Evolutionary conservation across 2,113 vertebrate species (phyloP), one percentile per base, ranked within the genome.

Genomic region (Hydrochoerus hydrochaeris): DNA sequence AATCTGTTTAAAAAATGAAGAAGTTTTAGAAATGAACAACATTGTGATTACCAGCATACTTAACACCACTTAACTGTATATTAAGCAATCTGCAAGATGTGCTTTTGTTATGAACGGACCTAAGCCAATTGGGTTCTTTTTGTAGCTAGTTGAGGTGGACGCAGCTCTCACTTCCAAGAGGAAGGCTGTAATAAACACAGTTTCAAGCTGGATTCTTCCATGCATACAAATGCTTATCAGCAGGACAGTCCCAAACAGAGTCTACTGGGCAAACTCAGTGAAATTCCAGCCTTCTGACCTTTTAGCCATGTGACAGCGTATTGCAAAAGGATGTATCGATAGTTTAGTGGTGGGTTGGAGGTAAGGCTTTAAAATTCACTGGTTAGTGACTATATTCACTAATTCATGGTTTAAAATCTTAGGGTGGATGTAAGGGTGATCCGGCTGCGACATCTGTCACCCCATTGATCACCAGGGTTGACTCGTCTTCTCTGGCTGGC

Each of bases 161-260:
- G 17, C n/a, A n/a, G n/a, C 8, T 81, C 57, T 83, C 75, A 58
- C 49, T 32, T 58, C 44, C 57, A 4, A 32, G 26, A 9, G 63
- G 35, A 46, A 35, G 35, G 71, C 71, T 46, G 83, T 49, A 88
- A 65, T 57, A 71, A 90, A 88, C 49, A 19, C 32, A 20, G 35
- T 38, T 83, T 65, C 75, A 67, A 81, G 65, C 69, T 82, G 28
- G 30, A 38, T 83, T 73, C 85, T 82, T 81, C 63, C 11, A 0
- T 38, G 77, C 46, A 82, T 46, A 54, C 90, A 95, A 87, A 90
- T 78, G 65, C 38, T 86, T 94, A 94, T 94, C 91, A 83, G 63
- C 58, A 95, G 90, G 17, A 46, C 82, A n/a, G 28, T 57, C 71
- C 44, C 63, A 41, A 46, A 89, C 49, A 65, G 3, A 58, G 28